Percentiles rank a stretch among this genome's conserved stretches.
Evolutionary conservation across 2,113 vertebrate species (phyloP).

Genomic region (Propithecus coquereli): DNA sequence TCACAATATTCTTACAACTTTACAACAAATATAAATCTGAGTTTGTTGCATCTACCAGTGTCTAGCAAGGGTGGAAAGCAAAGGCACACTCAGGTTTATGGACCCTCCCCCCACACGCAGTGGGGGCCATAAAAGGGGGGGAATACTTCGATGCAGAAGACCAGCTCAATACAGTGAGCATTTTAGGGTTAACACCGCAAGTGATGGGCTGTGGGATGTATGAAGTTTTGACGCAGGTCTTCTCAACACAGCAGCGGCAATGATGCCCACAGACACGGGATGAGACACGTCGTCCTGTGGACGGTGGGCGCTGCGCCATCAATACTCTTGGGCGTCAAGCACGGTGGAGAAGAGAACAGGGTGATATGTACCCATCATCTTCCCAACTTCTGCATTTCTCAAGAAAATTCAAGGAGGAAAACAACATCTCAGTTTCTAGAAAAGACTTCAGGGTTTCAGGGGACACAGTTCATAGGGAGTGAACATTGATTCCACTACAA

Average conservation of each 20-base stretch:
- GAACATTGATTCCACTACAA: constrained; percentile 63
- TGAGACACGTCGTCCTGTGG: not conserved
- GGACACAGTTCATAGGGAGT: constrained; percentile 68
- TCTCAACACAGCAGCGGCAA: constrained; percentile 41
- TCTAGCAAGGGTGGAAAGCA: constrained; percentile 93
- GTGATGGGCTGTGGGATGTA: not conserved
- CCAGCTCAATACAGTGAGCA: constrained; percentile 43
- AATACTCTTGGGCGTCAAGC: constrained; percentile 49
- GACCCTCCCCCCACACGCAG: constrained; percentile 63
- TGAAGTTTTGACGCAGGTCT: not conserved
- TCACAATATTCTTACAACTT: constrained; percentile 97
- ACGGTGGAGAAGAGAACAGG: constrained; percentile 22
- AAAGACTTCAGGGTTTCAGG: constrained; percentile 71
- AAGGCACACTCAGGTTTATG: constrained; percentile 93
- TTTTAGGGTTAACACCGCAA: constrained; percentile 55
- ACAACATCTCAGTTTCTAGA: constrained; percentile 69
- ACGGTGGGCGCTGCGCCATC: not conserved
- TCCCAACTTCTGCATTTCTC: constrained; percentile 62
- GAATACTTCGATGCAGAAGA: constrained; percentile 62
- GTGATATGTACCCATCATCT: not conserved
- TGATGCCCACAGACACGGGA: not conserved
- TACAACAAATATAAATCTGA: constrained; percentile 91
- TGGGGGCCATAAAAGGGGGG: constrained; percentile 52
- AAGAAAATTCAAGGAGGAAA: constrained; percentile 49
- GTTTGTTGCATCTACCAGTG: constrained; percentile 88